Evolutionary conservation across 2,888 invertebrate genomes (phyloP), one percentile per base, ranked within the genome.

Genomic region (Psylliodes chrysocephalus): DNA sequence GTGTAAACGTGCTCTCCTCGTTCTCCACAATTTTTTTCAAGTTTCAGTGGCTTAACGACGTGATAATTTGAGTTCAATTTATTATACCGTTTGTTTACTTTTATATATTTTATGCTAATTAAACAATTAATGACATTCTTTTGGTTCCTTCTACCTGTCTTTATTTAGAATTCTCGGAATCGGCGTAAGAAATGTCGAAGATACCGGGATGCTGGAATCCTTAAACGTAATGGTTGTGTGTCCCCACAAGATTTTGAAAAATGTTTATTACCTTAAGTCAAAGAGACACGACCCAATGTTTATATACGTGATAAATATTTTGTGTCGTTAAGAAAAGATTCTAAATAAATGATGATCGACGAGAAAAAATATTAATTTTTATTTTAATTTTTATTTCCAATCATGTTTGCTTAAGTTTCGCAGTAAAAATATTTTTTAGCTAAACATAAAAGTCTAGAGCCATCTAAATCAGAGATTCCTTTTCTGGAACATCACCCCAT

Each of bases 101-200:
- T 75, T 76, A 77, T 76, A 75, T 73, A 72, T 73, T 76, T 78
- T 75, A 76, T 76, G 77, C 72, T 78, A 78, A 78, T 78, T 75
- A 76, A 75, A 76, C 71, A 72, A 73, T 74, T 75, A 74, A 75
- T 74, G 74, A 73, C 71, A 72, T 75, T 71, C 74, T 71, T 67
- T 60, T 28, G 65, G 60, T 64, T 60, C 64, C 51, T 61, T 74
- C 73, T 73, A 72, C 73, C 74, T 75, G 73, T 73, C 72, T 74
- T 75, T 69, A 73, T 72, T 71, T 70, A 69, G 69, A 70, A 73
- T 76, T 76, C 75, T 69, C 52, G 68, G 75, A 76, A 75, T 66
- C 69, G 68, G 69, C 53, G 42, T 66, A 60, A 64, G 64, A 69
- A 65, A 68, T 70, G 57, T 35, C 10, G 35, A 35, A 35, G 35